These are phyloP conservation scores for Muscidifurax raptorellus DNA, from an alignment of 1,140 invertebrate genomes.

Conservation along the genomic window DNA sequence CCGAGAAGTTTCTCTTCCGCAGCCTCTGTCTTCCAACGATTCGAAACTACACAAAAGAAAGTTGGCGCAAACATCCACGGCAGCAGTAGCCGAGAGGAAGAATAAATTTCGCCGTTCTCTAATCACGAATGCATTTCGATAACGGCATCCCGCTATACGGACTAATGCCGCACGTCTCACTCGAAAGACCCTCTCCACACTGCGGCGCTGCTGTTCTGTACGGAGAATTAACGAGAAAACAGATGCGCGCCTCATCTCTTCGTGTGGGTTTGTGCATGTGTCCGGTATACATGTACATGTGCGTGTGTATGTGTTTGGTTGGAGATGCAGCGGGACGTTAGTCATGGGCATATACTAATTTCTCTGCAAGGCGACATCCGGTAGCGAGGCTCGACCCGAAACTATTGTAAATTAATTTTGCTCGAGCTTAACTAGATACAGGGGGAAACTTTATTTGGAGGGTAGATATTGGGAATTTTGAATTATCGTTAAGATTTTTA, in stretches of 20 bases:
- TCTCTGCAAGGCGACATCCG: slow-evolving; percentile 23
- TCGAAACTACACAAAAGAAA: not conserved
- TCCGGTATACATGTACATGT: not conserved
- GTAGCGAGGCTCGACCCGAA: not conserved
- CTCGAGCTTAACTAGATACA: not conserved
- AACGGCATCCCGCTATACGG: not conserved
- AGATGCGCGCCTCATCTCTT: not conserved
- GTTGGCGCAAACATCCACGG: not conserved
- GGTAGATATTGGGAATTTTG: too few species aligned
- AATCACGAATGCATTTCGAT: slow-evolving; percentile 1
- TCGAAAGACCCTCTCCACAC: not conserved
- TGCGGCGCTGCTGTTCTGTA: too few species aligned
- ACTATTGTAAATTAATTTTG: slow-evolving; percentile 31
- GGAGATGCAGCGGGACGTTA: not conserved
- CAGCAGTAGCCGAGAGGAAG: not conserved
- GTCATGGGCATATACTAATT: slow-evolving; percentile 27
- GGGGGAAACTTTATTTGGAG: too few species aligned
- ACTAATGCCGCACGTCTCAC: not conserved
- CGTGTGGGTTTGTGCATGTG: not conserved
- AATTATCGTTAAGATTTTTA: too few species aligned
- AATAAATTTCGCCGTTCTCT: not conserved
- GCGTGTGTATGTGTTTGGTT: not conserved
- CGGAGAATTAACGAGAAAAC: slow-evolving; percentile 3
- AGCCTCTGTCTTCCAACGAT: not conserved
- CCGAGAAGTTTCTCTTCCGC: not conserved